Percentiles rank a stretch among this genome's conserved stretches.
Conservation (phyloP, 2,888 invertebrate species). For the Zhuqinia jingwanae region DNA sequence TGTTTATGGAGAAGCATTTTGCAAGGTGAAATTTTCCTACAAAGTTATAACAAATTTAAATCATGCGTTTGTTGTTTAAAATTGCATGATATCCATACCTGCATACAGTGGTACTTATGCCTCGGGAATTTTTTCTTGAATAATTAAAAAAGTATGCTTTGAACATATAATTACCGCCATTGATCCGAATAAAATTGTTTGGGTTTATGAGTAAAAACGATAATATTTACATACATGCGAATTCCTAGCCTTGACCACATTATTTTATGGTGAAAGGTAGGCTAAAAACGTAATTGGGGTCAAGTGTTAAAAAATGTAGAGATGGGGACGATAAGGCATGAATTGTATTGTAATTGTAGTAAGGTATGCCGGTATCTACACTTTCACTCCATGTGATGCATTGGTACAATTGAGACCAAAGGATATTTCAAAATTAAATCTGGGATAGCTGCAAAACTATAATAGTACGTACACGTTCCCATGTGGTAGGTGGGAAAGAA, state of each 20-base stretch:
- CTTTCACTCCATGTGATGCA: not conserved
- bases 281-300: conserved; percentile 63
- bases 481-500: too few relatives aligned
- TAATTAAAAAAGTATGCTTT: too few relatives aligned
- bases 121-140: too few relatives aligned
- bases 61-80: not conserved
- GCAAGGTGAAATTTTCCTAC: conserved; percentile 15
- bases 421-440: conserved; percentile 43
- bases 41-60: not conserved
- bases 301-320: conserved; percentile 20
- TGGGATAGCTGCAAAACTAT: not conserved
- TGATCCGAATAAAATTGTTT: too few relatives aligned
- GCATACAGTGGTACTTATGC: too few relatives aligned
- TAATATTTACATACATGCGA: conserved; percentile 26
- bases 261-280: conserved; percentile 22
- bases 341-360: not conserved
- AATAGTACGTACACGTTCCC: too few relatives aligned
- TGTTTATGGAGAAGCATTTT: not conserved
- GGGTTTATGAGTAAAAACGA: too few relatives aligned
- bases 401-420: conserved; percentile 37
- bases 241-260: conserved; percentile 66
- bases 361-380: not conserved
- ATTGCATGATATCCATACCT: too few relatives aligned
- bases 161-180: too few relatives aligned
- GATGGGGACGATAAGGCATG: not conserved